These are phyloP conservation scores for Agrilus biguttatus DNA, from an alignment of 2,888 invertebrate species.

Conservation along the genomic window DNA sequence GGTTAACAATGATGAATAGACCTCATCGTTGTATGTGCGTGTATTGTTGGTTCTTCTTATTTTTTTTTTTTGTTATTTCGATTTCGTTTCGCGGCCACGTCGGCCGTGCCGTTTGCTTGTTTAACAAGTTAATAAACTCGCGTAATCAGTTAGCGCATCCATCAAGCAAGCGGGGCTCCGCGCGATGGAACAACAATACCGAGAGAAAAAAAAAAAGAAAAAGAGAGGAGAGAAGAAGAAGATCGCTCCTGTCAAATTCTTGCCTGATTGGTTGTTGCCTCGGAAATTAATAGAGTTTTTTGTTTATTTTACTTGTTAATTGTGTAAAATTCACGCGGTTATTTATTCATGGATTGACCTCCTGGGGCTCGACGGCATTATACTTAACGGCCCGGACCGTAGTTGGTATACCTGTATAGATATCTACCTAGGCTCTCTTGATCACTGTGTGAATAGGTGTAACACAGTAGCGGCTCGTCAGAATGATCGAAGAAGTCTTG, in stretches of 20 bases:
- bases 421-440: background rate
- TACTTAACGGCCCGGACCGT: constrained; percentile 26
- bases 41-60: constrained; percentile 5
- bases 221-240: constrained; percentile 7
- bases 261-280: constrained; percentile 31
- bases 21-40: constrained; percentile 3
- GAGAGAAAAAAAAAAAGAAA: constrained; percentile 2
- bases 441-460: no score
- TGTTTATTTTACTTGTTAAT: constrained; percentile 35
- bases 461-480: no score
- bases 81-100: background rate
- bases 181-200: background rate
- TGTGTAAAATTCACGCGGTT: constrained; percentile 37
- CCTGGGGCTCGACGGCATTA: constrained; percentile 28
- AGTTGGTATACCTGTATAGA: constrained; percentile 10
- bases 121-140: constrained; percentile 33
- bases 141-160: constrained; percentile 31
- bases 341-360: constrained; percentile 34
- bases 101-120: constrained; percentile 21
- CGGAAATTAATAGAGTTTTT: constrained; percentile 31
- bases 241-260: constrained; percentile 25
- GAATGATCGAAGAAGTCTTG: no score
- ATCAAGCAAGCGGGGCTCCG: constrained; percentile 19
- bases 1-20: constrained; percentile 25
- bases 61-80: constrained; percentile 12